Base-by-base conservation (phyloP, 2,113 vertebrate genomes). In the Machaerirhynchus nigripectus region DNA sequence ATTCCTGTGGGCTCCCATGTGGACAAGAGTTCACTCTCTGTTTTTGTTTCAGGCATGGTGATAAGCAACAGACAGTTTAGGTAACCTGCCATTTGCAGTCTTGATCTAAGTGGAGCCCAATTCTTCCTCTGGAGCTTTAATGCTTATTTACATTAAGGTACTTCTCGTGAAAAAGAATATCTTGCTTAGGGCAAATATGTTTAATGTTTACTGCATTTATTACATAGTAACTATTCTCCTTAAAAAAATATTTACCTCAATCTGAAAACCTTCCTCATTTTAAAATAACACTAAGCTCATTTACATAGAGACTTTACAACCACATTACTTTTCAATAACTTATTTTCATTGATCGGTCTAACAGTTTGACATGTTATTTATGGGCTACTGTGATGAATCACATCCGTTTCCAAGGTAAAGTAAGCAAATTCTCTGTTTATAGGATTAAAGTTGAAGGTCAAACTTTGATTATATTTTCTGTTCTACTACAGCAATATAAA, bases 251-350 rank as follows among this genome's bases (percentile, higher is more conserved):
- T 63, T 61, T 91, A 50, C 63, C 16, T 30, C 47, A 70, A 68
- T 27, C 64, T 64, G 56, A 94, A 96, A 87, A 47, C 55, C 49
- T 16, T 93, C 31, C 89, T 93, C 40, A 65, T 97, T 97, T 96
- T 75, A 93, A 97, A 97, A 89, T 93, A 97, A 95, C 59, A 86
- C 67, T 90, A 86, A 90, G 86, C 71, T 97, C 82, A 82, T 96
- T 96, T 97, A 94, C 87, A 97, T 84, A 60, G 59, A 95, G 93
- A 97, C 79, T 93, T 97, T 95, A 95, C 93, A 96, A 96, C 97
- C 97, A 95, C 96, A 97, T 98, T 97, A 97, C 97, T 97, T 97
- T 98, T 98, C 94, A 97, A 97, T 98, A 97, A 97, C 95, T 98
- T 97, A 97, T 97, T 97, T 95, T 96, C 96, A 98, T 97, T 98